A percentile compares a stretch with the other conserved stretches of the same genome.
Conservation (phyloP, 1,140 invertebrate genomes). For the Epicauta chinensis region DNA sequence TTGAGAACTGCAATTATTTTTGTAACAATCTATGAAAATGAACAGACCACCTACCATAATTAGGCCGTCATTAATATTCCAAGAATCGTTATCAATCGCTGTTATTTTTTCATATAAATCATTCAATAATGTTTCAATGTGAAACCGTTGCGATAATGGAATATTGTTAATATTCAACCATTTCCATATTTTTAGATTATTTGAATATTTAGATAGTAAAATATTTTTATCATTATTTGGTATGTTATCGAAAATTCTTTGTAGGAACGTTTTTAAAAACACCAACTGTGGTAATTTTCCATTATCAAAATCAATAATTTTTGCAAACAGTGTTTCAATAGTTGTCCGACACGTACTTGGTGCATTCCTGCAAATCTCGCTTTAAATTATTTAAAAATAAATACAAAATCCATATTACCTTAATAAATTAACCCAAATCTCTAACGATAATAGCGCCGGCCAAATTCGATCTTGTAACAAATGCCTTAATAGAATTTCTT, state of each 20-base stretch:
- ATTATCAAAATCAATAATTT: constrained; percentile 11
- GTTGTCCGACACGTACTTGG: background rate
- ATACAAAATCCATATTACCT: constrained; percentile 12
- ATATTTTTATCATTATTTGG: constrained; percentile 4
- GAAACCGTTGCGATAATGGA: constrained; percentile 2
- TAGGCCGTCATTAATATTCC: background rate
- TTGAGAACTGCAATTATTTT: background rate
- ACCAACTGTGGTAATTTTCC: constrained; percentile 1
- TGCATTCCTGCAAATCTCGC: constrained; percentile 13
- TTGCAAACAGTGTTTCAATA: constrained; percentile 5
- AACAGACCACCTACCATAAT: constrained; percentile 11
- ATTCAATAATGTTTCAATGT: constrained; percentile 7
- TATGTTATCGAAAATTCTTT: constrained; percentile 11
- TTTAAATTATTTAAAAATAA: background rate
- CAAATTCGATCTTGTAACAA: constrained; percentile 13
- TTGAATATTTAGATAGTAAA: background rate
- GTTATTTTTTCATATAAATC: constrained; percentile 8
- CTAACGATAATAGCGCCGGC: constrained; percentile 6
- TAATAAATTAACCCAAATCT: constrained; percentile 16
- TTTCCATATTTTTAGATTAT: constrained; percentile 12
- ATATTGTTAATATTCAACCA: constrained; percentile 7
- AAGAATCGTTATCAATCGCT: constrained; percentile 4
- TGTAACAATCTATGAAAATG: background rate
- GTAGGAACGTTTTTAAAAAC: constrained; percentile 12
- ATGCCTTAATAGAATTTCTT: constrained; percentile 10